phyloP scores from a whole-genome alignment of 2,888 invertebrate species.

The Sphaerophoria rueppellii region DNA sequence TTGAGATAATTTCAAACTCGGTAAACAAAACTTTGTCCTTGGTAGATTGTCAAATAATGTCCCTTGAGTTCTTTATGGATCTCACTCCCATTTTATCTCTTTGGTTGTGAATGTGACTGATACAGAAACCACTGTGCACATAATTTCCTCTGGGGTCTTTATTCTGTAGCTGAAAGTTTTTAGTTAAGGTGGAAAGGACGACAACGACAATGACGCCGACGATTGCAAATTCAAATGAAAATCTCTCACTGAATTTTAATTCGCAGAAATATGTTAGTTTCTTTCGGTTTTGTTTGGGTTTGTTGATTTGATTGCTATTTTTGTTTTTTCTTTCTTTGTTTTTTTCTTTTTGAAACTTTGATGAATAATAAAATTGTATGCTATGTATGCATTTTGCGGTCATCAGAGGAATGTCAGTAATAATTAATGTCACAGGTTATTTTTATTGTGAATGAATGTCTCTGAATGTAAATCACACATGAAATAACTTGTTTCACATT shows the following conservation, averaged over 20 bases:
- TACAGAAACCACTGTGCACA: not conserved
- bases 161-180: constrained; percentile 36
- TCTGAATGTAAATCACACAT: not conserved
- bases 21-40: constrained; percentile 68
- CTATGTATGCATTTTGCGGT: constrained; percentile 16
- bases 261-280: not conserved
- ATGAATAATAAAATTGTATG: constrained; percentile 14
- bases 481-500: not conserved
- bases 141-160: constrained; percentile 1
- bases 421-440: constrained; percentile 4
- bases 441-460: not conserved
- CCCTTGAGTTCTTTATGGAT: constrained; percentile 7
- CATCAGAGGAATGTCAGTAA: constrained; percentile 35
- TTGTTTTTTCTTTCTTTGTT: not conserved
- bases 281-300: not conserved
- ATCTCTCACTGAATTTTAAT: constrained; percentile 28
- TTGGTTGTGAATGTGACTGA: too few species aligned
- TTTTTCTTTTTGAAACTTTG: not conserved
- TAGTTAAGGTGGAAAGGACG: constrained; percentile 41
- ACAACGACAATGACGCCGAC: not conserved
- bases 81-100: not conserved
- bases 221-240: constrained; percentile 31
- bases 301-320: constrained; percentile 10
- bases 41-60: constrained; percentile 13
- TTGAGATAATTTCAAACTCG: constrained; percentile 57